Percentiles rank a stretch among this genome's conserved stretches.
Conservation (phyloP, 2,113 vertebrate genomes). For the Romanogobio albipinnatus region DNA sequence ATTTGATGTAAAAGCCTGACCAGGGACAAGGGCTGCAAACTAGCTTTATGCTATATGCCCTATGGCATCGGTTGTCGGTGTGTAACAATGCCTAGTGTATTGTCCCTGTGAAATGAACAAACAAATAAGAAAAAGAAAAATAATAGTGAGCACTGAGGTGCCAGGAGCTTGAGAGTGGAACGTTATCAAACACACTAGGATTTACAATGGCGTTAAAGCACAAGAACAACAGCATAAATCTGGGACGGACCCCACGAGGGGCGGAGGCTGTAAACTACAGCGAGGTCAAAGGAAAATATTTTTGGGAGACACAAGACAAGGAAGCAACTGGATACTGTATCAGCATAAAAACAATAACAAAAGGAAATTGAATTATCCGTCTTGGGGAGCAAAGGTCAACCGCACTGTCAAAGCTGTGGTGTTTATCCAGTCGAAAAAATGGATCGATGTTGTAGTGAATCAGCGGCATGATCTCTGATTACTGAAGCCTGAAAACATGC, state of each 20-base stretch:
- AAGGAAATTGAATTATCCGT: conserved; percentile 52
- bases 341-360: conserved; percentile 55
- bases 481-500: neutral
- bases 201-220: conserved; percentile 8
- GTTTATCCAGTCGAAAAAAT: conserved; percentile 7
- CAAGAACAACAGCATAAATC: conserved; percentile 14
- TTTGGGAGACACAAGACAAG: conserved; percentile 44
- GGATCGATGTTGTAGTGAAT: neutral
- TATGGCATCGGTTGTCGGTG: too few species aligned
- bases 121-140: too few species aligned
- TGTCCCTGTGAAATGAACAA: too few species aligned
- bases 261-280: conserved; percentile 31
- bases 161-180: neutral
- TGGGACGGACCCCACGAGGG: neutral
- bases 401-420: conserved; percentile 33
- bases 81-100: too few species aligned
- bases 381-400: conserved; percentile 44
- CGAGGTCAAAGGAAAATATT: conserved; percentile 45
- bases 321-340: conserved; percentile 52
- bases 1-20: too few species aligned
- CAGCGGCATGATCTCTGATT: neutral
- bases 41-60: too few species aligned
- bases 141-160: neutral
- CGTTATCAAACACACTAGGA: neutral
- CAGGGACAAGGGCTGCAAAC: too few species aligned